Base-by-base conservation (phyloP, 2,113 vertebrate species). In the Alethe castanea region DNA sequence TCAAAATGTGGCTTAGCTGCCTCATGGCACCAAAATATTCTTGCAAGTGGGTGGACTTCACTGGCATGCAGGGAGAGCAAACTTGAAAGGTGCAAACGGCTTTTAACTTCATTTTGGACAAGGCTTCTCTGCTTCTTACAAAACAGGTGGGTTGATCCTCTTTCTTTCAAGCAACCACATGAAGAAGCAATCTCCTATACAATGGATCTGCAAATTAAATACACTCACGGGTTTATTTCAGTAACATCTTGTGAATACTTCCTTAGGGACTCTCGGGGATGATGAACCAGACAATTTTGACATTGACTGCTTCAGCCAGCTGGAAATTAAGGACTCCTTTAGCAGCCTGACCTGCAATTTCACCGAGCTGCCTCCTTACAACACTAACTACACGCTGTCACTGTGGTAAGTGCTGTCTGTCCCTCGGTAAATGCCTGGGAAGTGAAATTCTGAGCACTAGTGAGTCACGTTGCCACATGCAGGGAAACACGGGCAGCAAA, bases 341-440 rank as follows among this genome's bases (percentile, higher is more conserved):
- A 96, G 98, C 86, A 91, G 91, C 19, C 77, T 98, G 73, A 97
- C 92, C 36, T 98, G 98, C 90, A 86, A 87, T 60, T 96, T 98
- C 56, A 96, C 97, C 0, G 94, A 96, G 45, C 35, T 82, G 12
- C 74, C 94, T 25, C 19, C 91, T 94, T 96, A 96, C 50, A 96
- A 91, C 74, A 96, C 95, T 71, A 92, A 95, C 50, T 86, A 97
- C 64, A 77, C 62, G 29, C 54, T 98, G 64, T 53, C 95, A 53
- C 73, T 98, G 74, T 96, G 96, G 98, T 98, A 96, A 98, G 98
- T 56, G 83, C 70, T 42, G 25, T 44, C 13, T 14, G 3, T 70
- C 44, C 48, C 57, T 48, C 13, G 1, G 19, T 59, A 78, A 73
- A 64, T 5, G n/a, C 59, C 53, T 62, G 73, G 86, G 56, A 92